Base-by-base conservation (phyloP, 2,888 invertebrate genomes). In the Orthonevra nobilis region DNA sequence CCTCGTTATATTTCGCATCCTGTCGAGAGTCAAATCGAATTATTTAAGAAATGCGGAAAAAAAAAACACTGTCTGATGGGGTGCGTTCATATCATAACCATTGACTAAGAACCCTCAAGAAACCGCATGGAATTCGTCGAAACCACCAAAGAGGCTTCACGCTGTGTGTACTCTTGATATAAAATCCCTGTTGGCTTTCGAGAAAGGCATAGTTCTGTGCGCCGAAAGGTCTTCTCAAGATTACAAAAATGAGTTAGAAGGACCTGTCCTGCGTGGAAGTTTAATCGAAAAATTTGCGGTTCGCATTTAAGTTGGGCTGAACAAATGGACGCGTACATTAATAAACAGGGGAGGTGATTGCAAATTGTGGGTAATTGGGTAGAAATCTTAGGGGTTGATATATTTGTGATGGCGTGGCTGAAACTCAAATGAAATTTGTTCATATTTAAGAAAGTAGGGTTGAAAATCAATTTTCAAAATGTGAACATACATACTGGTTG, bases 241-340 rank as follows among this genome's bases (percentile, higher is more conserved):
- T 58, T 14, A 23, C 15, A 52, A 63, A 58, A 19, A 69, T 56
- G 63, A 58, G 2, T 0, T 48, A 26, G 20, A 72, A 79, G 54
- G 60, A 72, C 60, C 58, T 72, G 40, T 58, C 77, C 58, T 28
- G 52, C 48, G 64, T 73, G 15, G 60, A 66, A 60, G 60, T 46
- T 79, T 79, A 73, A 73, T 79, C 73, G 66, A 79, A 79, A 79
- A 73, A 61, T 73, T 60, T 79, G 73, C 46, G 66, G 73, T 73
- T 61, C 60, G 19, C 54, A 73, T 73, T 79, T 73, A 48, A 79
- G 73, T 60, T 68, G 72, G 60, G 72, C 60, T 73, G 73, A 32
- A 68, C 46, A 48, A 68, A 52, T 38, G 61, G 58, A 54, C 44
- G 46, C 44, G 38, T 38, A 32, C 15, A 48, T 34, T 60, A 20